Evolutionary conservation across 2,888 invertebrate species (phyloP), one percentile per base, ranked within the genome.

Genomic region (Drosophila diplacantha): DNA sequence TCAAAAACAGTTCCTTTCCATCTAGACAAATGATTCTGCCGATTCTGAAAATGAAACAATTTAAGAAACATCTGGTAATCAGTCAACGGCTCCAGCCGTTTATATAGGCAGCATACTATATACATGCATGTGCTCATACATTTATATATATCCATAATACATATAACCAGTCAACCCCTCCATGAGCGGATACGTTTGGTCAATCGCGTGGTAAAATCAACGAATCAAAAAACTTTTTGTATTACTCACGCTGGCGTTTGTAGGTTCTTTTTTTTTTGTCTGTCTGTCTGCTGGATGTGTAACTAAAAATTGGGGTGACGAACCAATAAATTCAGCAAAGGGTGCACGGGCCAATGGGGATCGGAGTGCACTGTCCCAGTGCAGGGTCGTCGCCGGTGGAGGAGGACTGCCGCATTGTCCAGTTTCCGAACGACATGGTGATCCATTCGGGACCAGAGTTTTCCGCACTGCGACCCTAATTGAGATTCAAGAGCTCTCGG

Each of bases 191-290:
- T 61, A 50, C 35, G 52, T 35, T 66, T 29, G 63, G 31, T 44
- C 53, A 68, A 77, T 81, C 77, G 74, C 76, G 74, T 77, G 80
- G 76, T 60, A 77, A 81, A 59, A 79, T 81, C 74, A 74, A 58
- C 70, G 50, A 70, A 65, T 58, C 55, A 62, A 49, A 72, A 70
- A 54, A 51, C n/a, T 74, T 81, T 69, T 80, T 43, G 46, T 38
- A 77, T 77, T 81, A 64, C 74, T 77, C 74, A 81, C 76, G 81
- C 74, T 63, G 31, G 20, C 22, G 35, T 47, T 50, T 53, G 46
- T 16, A 4, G 46, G 59, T 53, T 26, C 22, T 57, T 53, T 55
- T 49, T 51, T 20, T 22, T 49, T n/a, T 35, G 35, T 37, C 11
- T 37, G 39, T 22, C 16, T 38, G 53, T 38, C 49, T 55, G 51